A percentile compares a stretch with the other conserved stretches of the same genome.
These are phyloP conservation scores for Ceratitis capitata DNA, from an alignment of 1,140 invertebrate genomes.

Conservation along the genomic window DNA sequence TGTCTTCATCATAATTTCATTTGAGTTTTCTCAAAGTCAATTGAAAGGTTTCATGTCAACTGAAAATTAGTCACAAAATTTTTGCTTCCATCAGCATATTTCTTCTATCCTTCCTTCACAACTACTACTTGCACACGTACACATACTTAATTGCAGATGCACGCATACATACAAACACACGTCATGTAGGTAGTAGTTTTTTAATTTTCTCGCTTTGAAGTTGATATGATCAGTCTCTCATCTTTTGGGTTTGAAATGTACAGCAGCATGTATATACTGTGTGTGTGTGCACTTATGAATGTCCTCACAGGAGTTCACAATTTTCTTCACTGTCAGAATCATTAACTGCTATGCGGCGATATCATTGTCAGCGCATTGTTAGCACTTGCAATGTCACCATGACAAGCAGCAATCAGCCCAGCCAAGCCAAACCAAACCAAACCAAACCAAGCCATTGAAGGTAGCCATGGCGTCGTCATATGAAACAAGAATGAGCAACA, in stretches of 20 bases:
- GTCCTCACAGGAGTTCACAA: not conserved
- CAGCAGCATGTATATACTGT: not conserved
- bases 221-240: not conserved
- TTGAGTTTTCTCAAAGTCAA: no score
- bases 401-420: no score
- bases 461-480: not conserved
- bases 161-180: not conserved
- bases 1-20: no score
- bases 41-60: not conserved
- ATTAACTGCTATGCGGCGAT: not conserved
- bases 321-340: not conserved
- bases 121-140: not conserved
- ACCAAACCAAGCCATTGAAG: no score
- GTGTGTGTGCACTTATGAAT: not conserved
- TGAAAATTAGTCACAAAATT: not conserved
- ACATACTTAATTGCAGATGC: not conserved
- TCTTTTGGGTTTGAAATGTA: not conserved
- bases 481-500: not conserved
- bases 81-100: not conserved
- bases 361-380: not conserved
- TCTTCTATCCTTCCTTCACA: not conserved
- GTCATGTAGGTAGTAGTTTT: not conserved
- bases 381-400: not conserved
- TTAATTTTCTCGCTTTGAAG: not conserved
- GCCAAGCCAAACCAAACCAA: no score